Percentiles rank a stretch among this genome's conserved stretches.
Evolutionary conservation across 2,113 vertebrate species (phyloP).

Genomic region (Atrichornis clamosus): DNA sequence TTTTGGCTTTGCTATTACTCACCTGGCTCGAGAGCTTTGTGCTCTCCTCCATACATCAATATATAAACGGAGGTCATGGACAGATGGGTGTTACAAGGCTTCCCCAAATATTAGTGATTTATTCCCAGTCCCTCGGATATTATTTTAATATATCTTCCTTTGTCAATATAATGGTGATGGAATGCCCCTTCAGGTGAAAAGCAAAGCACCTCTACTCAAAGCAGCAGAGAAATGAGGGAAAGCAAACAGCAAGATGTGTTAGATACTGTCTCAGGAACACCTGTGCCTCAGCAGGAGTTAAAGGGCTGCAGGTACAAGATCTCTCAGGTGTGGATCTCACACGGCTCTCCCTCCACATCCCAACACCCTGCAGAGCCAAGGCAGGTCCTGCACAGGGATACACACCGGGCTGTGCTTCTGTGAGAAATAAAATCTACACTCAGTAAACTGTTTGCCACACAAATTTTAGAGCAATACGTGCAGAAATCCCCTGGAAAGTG

Average conservation of each 20-base stretch:
- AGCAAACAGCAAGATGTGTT: background rate
- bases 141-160: constrained; percentile 60
- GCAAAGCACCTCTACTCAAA: background rate
- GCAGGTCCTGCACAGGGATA: background rate
- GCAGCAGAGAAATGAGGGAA: background rate
- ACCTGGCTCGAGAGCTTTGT: constrained; percentile 6
- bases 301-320: background rate
- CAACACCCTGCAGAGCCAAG: background rate
- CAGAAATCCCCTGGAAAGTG: background rate
- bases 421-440: background rate
- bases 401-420: background rate
- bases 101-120: constrained; percentile 59
- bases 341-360: background rate
- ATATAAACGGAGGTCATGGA: background rate
- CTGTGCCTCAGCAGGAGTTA: background rate
- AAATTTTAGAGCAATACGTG: background rate
- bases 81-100: constrained; percentile 50
- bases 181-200: constrained; percentile 61
- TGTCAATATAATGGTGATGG: constrained; percentile 67
- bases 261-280: background rate
- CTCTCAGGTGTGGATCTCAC: background rate
- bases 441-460: background rate
- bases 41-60: constrained; percentile 38
- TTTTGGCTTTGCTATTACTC: constrained; percentile 5
- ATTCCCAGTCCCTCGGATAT: constrained; percentile 7